These are phyloP conservation scores for Dreissena polymorpha DNA, from an alignment of 1,140 invertebrate species.

Conservation along the genomic window DNA sequence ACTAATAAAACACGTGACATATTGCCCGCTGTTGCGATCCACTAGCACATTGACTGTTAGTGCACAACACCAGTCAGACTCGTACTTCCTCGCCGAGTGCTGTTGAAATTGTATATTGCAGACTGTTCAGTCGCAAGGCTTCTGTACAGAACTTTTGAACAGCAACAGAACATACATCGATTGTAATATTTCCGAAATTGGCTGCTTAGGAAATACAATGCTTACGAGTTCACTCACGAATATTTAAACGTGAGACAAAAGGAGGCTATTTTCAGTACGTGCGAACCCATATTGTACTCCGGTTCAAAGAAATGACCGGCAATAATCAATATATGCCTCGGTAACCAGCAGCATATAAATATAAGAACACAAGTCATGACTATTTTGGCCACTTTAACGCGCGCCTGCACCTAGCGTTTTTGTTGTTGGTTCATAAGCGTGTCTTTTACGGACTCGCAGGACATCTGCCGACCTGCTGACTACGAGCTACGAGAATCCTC, in stretches of 20 bases:
- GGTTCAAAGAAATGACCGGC: conserved; percentile 90
- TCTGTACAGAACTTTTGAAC: conserved; percentile 60
- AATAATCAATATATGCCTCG: conserved; percentile 91
- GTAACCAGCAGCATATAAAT: conserved; percentile 94
- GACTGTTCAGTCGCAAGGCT: conserved; percentile 60
- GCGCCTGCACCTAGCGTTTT: conserved; percentile 88
- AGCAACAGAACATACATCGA: conserved; percentile 91
- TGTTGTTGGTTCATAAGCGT: conserved; percentile 72
- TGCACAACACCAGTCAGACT: conserved; percentile 68
- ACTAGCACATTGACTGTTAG: conserved; percentile 63
- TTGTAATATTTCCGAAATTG: conserved; percentile 95
- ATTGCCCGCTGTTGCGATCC: no score
- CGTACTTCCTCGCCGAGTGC: conserved; percentile 71
- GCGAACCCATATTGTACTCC: conserved; percentile 93
- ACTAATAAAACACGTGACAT: no score
- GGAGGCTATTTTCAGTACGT: conserved; percentile 88
- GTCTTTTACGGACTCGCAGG: conserved; percentile 67
- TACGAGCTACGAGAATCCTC: conserved; percentile 89
- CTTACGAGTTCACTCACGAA: conserved; percentile 95
- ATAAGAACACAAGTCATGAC: conserved; percentile 95
- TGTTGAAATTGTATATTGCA: conserved; percentile 73
- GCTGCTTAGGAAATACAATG: conserved; percentile 94
- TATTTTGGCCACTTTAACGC: conserved; percentile 94
- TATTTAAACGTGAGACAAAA: conserved; percentile 86
- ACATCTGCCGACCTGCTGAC: conserved; percentile 82